These are phyloP conservation scores for Drosophila tanythrix DNA, from an alignment of 2,888 invertebrate species.

Conservation along the genomic window DNA sequence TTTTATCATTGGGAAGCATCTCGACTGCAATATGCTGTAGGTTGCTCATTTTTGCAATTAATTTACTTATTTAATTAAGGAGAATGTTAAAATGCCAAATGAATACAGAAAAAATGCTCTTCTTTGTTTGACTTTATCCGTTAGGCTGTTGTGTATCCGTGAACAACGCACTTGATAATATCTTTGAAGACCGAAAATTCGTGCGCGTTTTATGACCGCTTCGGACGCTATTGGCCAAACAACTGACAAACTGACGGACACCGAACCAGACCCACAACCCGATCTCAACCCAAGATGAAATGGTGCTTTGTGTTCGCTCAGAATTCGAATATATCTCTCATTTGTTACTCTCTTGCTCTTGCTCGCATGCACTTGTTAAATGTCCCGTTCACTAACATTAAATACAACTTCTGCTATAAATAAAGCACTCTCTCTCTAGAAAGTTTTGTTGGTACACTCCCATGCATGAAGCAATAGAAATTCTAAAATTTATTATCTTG, in stretches of 20 bases:
- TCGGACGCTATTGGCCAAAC: conserved; percentile 59
- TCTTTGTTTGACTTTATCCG: conserved; percentile 55
- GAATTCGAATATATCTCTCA: neutral
- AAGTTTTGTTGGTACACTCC: neutral
- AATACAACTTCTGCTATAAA: neutral
- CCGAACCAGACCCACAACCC: conserved; percentile 4
- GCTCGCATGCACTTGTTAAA: conserved; percentile 4
- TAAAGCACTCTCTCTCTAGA: conserved; percentile 2
- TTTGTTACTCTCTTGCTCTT: neutral
- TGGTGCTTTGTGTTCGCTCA: neutral
- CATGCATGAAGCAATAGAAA: conserved; percentile 6
- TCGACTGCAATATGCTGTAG: conserved; percentile 57
- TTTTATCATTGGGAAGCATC: conserved; percentile 33
- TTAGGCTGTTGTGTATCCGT: conserved; percentile 30
- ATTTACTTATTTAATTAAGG: conserved; percentile 35
- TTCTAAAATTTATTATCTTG: conserved; percentile 4
- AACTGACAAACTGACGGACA: conserved; percentile 44
- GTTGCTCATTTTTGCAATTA: conserved; percentile 55
- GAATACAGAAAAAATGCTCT: conserved; percentile 17
- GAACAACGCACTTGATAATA: conserved; percentile 30
- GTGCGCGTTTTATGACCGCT: conserved; percentile 55
- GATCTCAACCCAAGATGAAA: conserved; percentile 35
- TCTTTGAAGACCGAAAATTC: conserved; percentile 46
- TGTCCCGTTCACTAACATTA: conserved; percentile 23
- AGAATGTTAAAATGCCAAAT: conserved; percentile 12